Conservation (phyloP, 2,113 vertebrate species). For the Mungos mungo region DNA sequence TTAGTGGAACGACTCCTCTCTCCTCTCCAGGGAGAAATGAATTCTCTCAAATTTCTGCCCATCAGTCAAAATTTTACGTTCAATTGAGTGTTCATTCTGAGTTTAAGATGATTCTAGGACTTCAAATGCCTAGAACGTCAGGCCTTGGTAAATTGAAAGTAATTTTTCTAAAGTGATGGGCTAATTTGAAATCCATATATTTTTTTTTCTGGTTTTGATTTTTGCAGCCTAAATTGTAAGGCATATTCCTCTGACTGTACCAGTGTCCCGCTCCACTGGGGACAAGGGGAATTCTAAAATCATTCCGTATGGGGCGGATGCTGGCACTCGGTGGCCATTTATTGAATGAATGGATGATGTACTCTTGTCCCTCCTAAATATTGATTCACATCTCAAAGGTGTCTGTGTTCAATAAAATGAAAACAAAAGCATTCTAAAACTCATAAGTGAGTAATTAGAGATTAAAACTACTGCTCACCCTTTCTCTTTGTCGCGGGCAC, state of each 20-base stretch:
- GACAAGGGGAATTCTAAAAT: background rate
- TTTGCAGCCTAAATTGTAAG: conserved; percentile 29
- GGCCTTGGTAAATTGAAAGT: conserved; percentile 65
- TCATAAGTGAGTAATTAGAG: background rate
- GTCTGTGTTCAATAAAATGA: background rate
- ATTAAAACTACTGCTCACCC: background rate
- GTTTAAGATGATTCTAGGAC: conserved; percentile 44
- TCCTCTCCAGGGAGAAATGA: conserved; percentile 50
- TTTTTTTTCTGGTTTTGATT: conserved; percentile 62
- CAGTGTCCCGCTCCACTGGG: background rate
- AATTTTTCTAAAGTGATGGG: conserved; percentile 59
- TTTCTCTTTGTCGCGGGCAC: background rate
- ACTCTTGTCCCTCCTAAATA: background rate
- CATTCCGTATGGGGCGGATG: background rate
- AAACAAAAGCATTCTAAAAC: conserved; percentile 1
- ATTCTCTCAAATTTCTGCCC: conserved; percentile 36
- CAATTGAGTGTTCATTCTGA: conserved; percentile 55
- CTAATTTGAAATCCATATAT: conserved; percentile 62
- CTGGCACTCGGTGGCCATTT: background rate
- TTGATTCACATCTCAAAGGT: background rate
- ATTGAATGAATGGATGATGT: background rate
- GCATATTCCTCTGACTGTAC: background rate
- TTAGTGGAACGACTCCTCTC: background rate
- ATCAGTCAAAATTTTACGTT: conserved; percentile 62
- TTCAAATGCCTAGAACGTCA: conserved; percentile 49